Evolutionary conservation across 64 coral and sea anemone species (phyloP).

Genomic region (Orbicella faveolata): DNA sequence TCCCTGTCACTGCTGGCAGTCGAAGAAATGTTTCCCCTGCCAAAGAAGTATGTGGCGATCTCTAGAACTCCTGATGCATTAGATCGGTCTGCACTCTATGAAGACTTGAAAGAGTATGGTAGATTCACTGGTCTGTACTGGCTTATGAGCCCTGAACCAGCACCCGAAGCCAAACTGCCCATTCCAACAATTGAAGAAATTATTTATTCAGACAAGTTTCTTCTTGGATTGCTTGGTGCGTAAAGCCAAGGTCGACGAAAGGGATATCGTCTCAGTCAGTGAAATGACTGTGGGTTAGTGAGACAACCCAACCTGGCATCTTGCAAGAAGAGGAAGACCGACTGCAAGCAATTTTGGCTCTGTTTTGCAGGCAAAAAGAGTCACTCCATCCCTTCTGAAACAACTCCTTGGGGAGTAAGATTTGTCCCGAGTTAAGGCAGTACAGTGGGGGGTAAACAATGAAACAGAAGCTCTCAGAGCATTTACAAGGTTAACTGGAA

Average conservation of each 20-base stretch:
- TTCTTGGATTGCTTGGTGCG: too few relatives aligned
- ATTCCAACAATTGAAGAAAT: too few relatives aligned
- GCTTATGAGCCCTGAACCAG: too few relatives aligned
- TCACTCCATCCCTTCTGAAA: neutral
- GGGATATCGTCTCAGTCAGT: neutral
- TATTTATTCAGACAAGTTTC: too few relatives aligned
- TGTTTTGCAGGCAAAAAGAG: constrained; percentile 8
- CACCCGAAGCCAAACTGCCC: too few relatives aligned
- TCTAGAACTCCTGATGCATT: too few relatives aligned
- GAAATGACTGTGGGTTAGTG: neutral
- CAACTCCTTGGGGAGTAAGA: neutral
- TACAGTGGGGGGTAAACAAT: constrained; percentile 25
- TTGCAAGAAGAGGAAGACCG: neutral
- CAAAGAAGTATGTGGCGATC: too few relatives aligned
- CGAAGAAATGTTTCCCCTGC: too few relatives aligned
- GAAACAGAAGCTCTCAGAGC: neutral
- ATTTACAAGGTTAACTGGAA: neutral
- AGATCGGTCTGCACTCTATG: too few relatives aligned
- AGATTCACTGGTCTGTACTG: too few relatives aligned
- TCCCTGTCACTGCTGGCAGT: too few relatives aligned
- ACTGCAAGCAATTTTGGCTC: neutral
- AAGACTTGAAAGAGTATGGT: too few relatives aligned
- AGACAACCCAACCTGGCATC: neutral
- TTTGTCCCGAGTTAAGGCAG: constrained; percentile 6
- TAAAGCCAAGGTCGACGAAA: neutral